Evolutionary conservation across 2,797 vertebrate species (phyloP), one percentile per base, ranked within the genome.

Genomic region (Diplodus sargus): DNA sequence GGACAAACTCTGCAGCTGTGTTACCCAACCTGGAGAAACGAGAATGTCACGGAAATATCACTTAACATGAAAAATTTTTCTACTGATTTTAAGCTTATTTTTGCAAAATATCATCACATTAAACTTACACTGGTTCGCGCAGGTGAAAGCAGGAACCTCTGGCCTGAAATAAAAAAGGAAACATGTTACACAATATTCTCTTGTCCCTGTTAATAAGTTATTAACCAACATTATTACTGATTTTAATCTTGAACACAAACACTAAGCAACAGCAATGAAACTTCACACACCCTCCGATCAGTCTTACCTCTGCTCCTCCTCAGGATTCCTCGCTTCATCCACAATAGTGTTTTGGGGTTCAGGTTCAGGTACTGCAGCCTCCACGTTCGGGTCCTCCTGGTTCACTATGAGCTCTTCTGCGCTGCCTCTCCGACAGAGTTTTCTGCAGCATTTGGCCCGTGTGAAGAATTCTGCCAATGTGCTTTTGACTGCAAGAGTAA

Each of bases 1-100:
- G 4, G 87, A 88, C 62, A 85, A 66, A 64, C 47, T 67, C 70
- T 90, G 90, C 14, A 93, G 74, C 48, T 90, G 89, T 51, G 81
- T 39, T 74, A 93, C 78, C 91, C 90, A 93, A 52, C 42, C 90
- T 93, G 74, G 1, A 70, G 15, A 30, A 68, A 51, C 30, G 43
- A 74, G 52, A 12, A 12, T 3, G 15, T 16, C 16, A 16, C 13
- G 20, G 15, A 30, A 18, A 42, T 4, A 42, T 60, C 25, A 43
- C 15, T 9, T 16, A 11, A 30, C 39, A 48, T 43, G 6, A 16
- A 52, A 52, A 0, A 4, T 13, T 11, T 61, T 9, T 14, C 47
- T 18, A 45, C 12, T 25, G 3, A 4, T 54, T 25, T 45, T n/a
- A 17, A 52, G 16, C 3, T 17, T 4, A 2, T 39, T 63, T 30